These are phyloP conservation scores for Eristalinus aeneus DNA, from an alignment of 2,888 invertebrate genomes.

Conservation along the genomic window DNA sequence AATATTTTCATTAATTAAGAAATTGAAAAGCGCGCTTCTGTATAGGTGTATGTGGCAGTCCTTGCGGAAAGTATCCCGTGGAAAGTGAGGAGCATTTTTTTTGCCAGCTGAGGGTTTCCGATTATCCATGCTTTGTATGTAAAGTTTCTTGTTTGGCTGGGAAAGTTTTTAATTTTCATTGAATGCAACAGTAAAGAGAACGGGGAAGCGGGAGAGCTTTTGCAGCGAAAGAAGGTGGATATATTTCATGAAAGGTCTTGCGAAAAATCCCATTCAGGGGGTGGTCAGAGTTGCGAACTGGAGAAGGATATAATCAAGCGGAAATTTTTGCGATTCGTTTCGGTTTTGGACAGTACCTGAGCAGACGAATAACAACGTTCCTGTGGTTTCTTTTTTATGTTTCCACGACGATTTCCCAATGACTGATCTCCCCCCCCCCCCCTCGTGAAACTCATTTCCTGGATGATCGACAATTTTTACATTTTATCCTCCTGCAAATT, in stretches of 20 bases:
- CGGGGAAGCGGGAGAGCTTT: background rate
- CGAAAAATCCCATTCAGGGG: background rate
- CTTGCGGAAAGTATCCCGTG: background rate
- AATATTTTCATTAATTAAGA: constrained; percentile 62
- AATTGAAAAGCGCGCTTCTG: constrained; percentile 14
- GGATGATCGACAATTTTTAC: background rate
- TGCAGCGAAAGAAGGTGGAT: too few species aligned
- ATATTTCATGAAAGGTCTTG: constrained; percentile 29
- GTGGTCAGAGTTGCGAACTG: background rate
- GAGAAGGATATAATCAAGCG: background rate
- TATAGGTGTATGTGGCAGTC: background rate
- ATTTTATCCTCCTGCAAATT: background rate
- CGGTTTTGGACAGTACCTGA: too few species aligned
- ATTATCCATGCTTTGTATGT: constrained; percentile 41
- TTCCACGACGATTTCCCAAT: too few species aligned
- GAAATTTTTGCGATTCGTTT: background rate
- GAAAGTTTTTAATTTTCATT: constrained; percentile 62
- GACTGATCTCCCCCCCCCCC: too few species aligned
- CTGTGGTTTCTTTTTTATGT: too few species aligned
- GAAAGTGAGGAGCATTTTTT: background rate
- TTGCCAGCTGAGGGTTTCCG: constrained; percentile 19
- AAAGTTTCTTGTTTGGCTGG: constrained; percentile 17
- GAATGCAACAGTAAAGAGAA: constrained; percentile 8
- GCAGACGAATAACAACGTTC: too few species aligned
- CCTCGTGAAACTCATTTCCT: background rate